phyloP scores from a whole-genome alignment of 2,888 invertebrate species.

The Heliconius aoede region DNA sequence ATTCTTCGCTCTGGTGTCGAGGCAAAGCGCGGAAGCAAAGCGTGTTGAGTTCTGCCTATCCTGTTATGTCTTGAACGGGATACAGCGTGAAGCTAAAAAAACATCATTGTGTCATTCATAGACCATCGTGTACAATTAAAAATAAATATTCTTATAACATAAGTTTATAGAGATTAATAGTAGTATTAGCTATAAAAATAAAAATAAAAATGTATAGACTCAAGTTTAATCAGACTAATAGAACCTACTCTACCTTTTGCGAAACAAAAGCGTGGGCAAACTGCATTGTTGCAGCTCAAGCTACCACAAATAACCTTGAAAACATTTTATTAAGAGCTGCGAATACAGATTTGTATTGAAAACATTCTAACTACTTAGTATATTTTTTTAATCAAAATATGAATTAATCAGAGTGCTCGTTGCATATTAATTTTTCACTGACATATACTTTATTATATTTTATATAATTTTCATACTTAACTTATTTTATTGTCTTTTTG shows the following conservation, averaged over 20 bases:
- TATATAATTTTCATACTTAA: not conserved
- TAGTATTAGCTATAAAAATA: not conserved
- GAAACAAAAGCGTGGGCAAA: conserved; percentile 34
- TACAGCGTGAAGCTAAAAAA: too few species aligned
- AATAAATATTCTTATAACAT: not conserved
- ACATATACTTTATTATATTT: not conserved
- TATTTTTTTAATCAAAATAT: conserved; percentile 11
- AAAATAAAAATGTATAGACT: conserved; percentile 13
- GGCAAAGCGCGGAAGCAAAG: too few species aligned
- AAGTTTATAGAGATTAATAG: not conserved
- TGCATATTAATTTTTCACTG: not conserved
- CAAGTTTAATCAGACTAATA: conserved; percentile 20
- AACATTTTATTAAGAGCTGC: conserved; percentile 14
- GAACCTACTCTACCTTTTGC: conserved; percentile 27
- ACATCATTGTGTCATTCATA: too few species aligned
- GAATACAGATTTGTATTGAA: conserved; percentile 13
- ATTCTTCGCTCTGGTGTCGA: too few species aligned
- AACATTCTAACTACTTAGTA: conserved; percentile 15
- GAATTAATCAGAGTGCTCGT: not conserved
- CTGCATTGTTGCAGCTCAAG: conserved; percentile 31
- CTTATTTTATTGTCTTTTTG: too few species aligned
- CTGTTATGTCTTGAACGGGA: too few species aligned
- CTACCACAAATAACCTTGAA: conserved; percentile 20
- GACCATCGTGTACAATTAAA: too few species aligned
- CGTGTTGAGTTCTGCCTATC: too few species aligned